Conservation (phyloP, 1,140 invertebrate genomes). For the Cotesia chilonis region DNA sequence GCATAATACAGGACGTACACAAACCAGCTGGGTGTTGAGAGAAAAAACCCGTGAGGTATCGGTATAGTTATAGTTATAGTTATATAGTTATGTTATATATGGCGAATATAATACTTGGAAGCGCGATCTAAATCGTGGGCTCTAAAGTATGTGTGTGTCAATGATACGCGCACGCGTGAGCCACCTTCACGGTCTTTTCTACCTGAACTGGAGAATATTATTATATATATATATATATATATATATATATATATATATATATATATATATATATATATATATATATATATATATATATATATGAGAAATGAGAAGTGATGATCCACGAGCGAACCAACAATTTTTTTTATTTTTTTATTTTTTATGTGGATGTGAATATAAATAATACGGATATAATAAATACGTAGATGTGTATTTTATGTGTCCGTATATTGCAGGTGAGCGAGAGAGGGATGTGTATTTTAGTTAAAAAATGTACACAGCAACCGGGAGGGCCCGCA, state of each 20-base stretch:
- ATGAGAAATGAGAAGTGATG: slow-evolving; percentile 30
- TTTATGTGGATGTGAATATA: not conserved
- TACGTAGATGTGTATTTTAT: no score
- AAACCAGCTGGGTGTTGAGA: slow-evolving; percentile 26
- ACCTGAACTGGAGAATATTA: not conserved
- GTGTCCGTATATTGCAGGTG: no score
- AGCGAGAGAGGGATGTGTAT: slow-evolving; percentile 39
- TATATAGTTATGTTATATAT: not conserved
- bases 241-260: no score
- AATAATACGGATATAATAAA: not conserved
- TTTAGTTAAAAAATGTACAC: slow-evolving; percentile 54
- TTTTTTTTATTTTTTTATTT: not conserved
- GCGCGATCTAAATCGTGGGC: not conserved
- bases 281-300: no score
- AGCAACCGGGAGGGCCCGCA: slow-evolving; percentile 34
- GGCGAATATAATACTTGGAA: not conserved
- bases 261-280: no score
- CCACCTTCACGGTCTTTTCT: not conserved
- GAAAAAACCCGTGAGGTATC: slow-evolving; percentile 20
- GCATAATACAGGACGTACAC: no score
- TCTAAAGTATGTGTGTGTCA: not conserved
- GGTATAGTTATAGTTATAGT: not conserved
- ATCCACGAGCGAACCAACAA: slow-evolving; percentile 30
- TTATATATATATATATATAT: no score
- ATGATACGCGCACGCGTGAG: slow-evolving; percentile 24